Evolutionary conservation across 2,888 invertebrate genomes (phyloP).

Genomic region (Augiades crinisus): DNA sequence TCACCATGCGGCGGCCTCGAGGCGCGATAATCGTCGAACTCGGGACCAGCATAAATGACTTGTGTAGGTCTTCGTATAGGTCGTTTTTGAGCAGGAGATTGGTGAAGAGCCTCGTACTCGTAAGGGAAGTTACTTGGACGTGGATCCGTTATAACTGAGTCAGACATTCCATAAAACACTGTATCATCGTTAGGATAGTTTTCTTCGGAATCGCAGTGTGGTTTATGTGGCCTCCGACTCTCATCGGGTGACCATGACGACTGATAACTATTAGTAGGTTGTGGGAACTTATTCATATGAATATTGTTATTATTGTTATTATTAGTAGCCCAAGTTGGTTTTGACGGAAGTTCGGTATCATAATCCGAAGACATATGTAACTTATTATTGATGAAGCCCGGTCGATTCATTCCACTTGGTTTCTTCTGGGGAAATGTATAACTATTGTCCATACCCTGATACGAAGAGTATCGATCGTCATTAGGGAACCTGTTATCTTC

Average conservation of each 20-base stretch:
- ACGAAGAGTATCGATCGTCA: slow-evolving; percentile 43
- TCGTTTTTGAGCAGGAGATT: slow-evolving; percentile 53
- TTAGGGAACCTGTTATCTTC: slow-evolving; percentile 46
- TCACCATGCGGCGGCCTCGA: slow-evolving; percentile 84
- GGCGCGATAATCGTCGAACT: slow-evolving; percentile 70
- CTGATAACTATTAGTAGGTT: slow-evolving; percentile 46
- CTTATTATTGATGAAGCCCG: slow-evolving; percentile 66
- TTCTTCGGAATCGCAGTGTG: slow-evolving; percentile 67
- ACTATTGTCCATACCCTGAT: slow-evolving; percentile 49
- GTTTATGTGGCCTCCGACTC: slow-evolving; percentile 63
- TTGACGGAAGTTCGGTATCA: slow-evolving; percentile 64
- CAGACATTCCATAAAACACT: slow-evolving; percentile 64
- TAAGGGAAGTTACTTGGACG: slow-evolving; percentile 74
- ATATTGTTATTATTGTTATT: slow-evolving; percentile 49
- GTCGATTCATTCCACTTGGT: slow-evolving; percentile 51
- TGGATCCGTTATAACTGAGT: slow-evolving; percentile 71
- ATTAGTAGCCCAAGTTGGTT: slow-evolving; percentile 57
- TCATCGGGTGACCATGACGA: slow-evolving; percentile 68
- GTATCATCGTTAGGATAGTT: slow-evolving; percentile 53
- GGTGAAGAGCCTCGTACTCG: slow-evolving; percentile 69
- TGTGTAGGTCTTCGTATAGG: slow-evolving; percentile 68
- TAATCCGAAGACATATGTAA: slow-evolving; percentile 57
- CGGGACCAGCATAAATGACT: slow-evolving; percentile 74
- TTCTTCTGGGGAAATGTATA: slow-evolving; percentile 60
- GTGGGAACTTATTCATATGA: slow-evolving; percentile 44